Base-by-base conservation (phyloP, 2,888 invertebrate species). In the Pandemis cinnamomeana region DNA sequence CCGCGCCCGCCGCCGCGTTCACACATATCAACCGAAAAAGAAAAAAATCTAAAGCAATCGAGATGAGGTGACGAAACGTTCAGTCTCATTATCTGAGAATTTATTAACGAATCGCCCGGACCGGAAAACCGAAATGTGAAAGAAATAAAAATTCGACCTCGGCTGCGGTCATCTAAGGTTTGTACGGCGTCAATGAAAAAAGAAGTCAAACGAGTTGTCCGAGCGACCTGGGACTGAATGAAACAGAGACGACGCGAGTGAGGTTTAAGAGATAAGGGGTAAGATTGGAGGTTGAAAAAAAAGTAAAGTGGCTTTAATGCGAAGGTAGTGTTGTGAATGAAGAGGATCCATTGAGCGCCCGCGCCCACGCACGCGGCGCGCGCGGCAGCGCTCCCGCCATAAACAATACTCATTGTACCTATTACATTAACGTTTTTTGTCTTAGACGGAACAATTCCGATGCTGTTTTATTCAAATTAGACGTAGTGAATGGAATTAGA, bases 61-160 rank as follows among this genome's bases (percentile, higher is more conserved):
- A 92, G 92, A 89, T 87, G 93, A 94, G 93, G 93, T 94, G 93
- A 94, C 93, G 93, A 94, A 94, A 93, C 93, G 93, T 92, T 94
- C 93, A 93, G 93, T 92, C 93, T 93, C 93, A 93, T 94, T 93
- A 94, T 94, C 93, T 92, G 92, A 91, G 93, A 94, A 94, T 94
- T 94, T 94, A 94, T 94, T 94, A 94, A 94, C 93, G 93, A 94
- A 93, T 93, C 92, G 93, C 80, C 81, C 87, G 88, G 92, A 93
- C 93, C 93, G 93, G 93, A 93, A 93, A 94, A 94, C 93, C 92
- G 81, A 94, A 93, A 93, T 92, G 93, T 92, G 92, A 93, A 93
- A 93, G 91, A 93, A 93, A 93, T 93, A 93, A 93, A 93, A 93
- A 92, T 91, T 91, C 92, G 92, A 93, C 93, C 93, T 93, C 93